Percentiles rank a stretch among this genome's conserved stretches.
These are phyloP conservation scores for Macropus fuliginosus DNA, from an alignment of 2,797 vertebrate genomes.

Conservation along the genomic window DNA sequence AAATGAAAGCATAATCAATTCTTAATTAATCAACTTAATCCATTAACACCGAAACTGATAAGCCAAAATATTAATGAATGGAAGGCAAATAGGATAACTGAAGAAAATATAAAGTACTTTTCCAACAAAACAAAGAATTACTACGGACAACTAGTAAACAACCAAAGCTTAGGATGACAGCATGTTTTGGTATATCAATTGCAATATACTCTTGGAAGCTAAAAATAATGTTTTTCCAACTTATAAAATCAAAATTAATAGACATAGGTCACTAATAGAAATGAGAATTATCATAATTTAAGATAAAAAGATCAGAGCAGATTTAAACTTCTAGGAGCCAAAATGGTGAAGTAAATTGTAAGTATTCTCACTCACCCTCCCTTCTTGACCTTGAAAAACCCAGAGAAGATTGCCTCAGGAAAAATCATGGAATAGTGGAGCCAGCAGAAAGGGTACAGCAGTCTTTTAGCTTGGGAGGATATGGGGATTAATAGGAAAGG, in stretches of 20 bases:
- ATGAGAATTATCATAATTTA: constrained; percentile 12
- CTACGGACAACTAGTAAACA: no score
- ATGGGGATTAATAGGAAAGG: no score
- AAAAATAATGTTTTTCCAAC: neutral
- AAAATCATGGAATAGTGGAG: no score
- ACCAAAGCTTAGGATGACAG: no score
- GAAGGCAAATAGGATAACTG: neutral
- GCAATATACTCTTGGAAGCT: neutral
- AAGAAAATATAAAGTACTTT: neutral
- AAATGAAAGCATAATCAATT: neutral
- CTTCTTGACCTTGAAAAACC: no score
- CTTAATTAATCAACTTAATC: neutral
- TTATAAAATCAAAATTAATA: neutral
- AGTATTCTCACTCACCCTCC: no score
- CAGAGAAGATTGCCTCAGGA: no score
- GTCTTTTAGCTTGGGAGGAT: no score
- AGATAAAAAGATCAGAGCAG: neutral
- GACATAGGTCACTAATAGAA: neutral
- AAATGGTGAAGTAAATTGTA: no score
- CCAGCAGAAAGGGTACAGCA: no score
- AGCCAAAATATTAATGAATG: neutral
- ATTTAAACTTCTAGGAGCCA: no score
- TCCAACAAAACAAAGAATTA: neutral
- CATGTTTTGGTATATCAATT: no score
- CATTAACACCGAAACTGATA: neutral